phyloP scores from a whole-genome alignment of 2,888 invertebrate genomes.

The Apamea epomidion region DNA sequence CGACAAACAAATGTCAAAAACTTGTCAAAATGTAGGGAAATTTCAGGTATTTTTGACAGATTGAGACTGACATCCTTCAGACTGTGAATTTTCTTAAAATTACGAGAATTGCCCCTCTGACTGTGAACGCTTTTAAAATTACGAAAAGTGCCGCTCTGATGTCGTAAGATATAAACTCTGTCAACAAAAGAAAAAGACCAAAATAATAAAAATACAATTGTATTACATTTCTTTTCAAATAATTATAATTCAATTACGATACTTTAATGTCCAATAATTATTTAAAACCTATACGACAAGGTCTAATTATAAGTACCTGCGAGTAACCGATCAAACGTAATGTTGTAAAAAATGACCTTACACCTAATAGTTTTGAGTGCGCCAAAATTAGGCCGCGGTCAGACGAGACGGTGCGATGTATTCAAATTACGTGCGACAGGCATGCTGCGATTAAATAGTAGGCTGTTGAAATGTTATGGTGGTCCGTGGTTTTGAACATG shows the following conservation, averaged over 20 bases:
- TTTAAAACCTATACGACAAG: constrained; percentile 34
- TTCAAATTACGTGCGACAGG: constrained; percentile 51
- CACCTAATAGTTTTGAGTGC: constrained; percentile 41
- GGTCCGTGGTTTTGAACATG: constrained; percentile 9
- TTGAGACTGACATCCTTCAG: too few relatives aligned
- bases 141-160: too few relatives aligned
- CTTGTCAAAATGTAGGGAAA: too few relatives aligned
- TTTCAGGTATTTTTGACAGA: too few relatives aligned
- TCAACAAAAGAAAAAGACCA: not conserved
- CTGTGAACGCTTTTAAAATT: too few relatives aligned
- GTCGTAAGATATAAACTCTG: not conserved
- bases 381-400: constrained; percentile 57
- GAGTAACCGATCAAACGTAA: constrained; percentile 25
- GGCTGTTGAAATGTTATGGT: constrained; percentile 43
- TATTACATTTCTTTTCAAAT: constrained; percentile 15
- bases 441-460: constrained; percentile 33
- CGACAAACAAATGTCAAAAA: too few relatives aligned
- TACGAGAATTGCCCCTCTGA: too few relatives aligned
- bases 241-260: constrained; percentile 16
- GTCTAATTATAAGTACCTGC: constrained; percentile 29
- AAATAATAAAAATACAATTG: not conserved
- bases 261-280: constrained; percentile 33
- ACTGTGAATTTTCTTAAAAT: too few relatives aligned
- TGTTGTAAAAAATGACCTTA: constrained; percentile 65
- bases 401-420: constrained; percentile 30